Conservation (phyloP, 1,140 invertebrate species). For the Sipha flava region DNA sequence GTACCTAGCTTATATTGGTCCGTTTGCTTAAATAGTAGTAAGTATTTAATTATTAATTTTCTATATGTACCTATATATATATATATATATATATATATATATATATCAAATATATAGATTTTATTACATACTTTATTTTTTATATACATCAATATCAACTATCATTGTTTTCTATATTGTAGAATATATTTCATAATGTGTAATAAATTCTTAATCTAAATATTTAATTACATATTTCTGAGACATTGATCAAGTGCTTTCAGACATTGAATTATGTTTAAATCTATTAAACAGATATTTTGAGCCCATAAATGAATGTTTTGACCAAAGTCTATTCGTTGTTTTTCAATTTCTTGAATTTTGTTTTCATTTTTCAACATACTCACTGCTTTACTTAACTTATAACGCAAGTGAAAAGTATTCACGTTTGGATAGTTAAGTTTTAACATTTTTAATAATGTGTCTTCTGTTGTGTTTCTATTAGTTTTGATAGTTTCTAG, state of each 20-base stretch:
- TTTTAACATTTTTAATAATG: background rate
- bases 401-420: background rate
- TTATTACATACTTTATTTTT: too few species aligned
- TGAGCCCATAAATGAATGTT: background rate
- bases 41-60: too few species aligned
- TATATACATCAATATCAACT: too few species aligned
- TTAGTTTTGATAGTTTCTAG: background rate
- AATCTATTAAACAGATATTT: background rate
- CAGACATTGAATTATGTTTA: background rate
- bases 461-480: background rate
- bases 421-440: background rate
- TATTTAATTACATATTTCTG: background rate
- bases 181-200: too few species aligned
- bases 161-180: too few species aligned
- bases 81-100: too few species aligned
- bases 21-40: too few species aligned
- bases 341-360: background rate
- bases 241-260: background rate
- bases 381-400: background rate
- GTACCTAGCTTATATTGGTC: too few species aligned
- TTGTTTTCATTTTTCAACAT: conserved; percentile 26
- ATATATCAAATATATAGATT: too few species aligned
- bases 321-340: conserved; percentile 2
- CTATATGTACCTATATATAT: too few species aligned
- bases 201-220: too few species aligned